These are phyloP conservation scores for Sebastes schlegelii DNA, from an alignment of 2,113 vertebrate genomes.

Conservation along the genomic window DNA sequence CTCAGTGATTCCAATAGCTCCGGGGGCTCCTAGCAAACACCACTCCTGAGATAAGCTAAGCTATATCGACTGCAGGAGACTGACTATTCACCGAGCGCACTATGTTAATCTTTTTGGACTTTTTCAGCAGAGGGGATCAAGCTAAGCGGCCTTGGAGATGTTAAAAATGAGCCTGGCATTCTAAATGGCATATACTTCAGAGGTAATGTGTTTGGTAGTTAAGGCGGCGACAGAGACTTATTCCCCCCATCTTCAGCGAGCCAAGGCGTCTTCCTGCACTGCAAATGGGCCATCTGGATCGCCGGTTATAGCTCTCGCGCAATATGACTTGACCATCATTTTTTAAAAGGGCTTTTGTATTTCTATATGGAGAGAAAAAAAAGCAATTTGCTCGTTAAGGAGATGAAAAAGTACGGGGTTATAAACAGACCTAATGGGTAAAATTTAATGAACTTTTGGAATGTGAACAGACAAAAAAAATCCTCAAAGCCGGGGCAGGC, in stretches of 20 bases:
- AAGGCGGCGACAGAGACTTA: constrained; percentile 78
- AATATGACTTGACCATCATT: constrained; percentile 70
- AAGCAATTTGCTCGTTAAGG: constrained; percentile 62
- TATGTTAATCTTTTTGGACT: constrained; percentile 61
- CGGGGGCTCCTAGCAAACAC: constrained; percentile 34
- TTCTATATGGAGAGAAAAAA: constrained; percentile 68
- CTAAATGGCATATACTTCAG: constrained; percentile 72
- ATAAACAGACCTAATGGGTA: constrained; percentile 71
- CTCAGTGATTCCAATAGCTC: constrained; percentile 43
- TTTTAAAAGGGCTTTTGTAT: constrained; percentile 62
- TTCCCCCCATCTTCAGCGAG: constrained; percentile 60
- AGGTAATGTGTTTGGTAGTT: constrained; percentile 80
- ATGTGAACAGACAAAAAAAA: constrained; percentile 29
- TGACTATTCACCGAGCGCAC: constrained; percentile 41
- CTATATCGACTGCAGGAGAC: constrained; percentile 53
- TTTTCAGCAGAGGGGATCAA: constrained; percentile 55
- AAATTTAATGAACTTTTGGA: constrained; percentile 60
- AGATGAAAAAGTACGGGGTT: constrained; percentile 68
- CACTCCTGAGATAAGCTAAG: constrained; percentile 63
- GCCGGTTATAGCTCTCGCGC: constrained; percentile 70
- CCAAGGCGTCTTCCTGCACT: constrained; percentile 47
- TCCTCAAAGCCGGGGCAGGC: background rate
- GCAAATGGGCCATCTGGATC: constrained; percentile 81
- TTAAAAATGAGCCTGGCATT: constrained; percentile 66
- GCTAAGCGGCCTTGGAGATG: constrained; percentile 57